These are phyloP conservation scores for Steatornis caripensis DNA, from an alignment of 2,113 vertebrate species.

Conservation along the genomic window DNA sequence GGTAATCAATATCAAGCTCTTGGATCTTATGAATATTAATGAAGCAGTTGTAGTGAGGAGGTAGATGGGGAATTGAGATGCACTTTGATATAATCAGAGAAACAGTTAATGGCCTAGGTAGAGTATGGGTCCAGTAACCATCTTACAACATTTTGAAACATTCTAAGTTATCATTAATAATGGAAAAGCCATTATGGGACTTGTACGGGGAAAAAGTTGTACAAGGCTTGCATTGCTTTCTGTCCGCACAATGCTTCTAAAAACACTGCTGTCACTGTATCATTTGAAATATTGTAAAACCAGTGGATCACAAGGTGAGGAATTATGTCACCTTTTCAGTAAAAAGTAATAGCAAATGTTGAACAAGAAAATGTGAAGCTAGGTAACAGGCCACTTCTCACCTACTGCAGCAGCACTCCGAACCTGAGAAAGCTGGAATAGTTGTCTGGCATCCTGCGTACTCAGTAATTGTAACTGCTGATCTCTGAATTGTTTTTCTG, in stretches of 20 bases:
- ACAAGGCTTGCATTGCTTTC: neutral
- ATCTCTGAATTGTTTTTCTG: neutral
- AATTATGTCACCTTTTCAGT: neutral
- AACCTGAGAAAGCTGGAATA: neutral
- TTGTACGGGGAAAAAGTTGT: neutral
- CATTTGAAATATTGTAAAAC: neutral
- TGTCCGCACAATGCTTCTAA: neutral
- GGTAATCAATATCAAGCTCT: slow-evolving; percentile 74
- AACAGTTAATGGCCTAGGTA: slow-evolving; percentile 64
- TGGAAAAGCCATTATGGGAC: neutral
- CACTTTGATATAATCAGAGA: slow-evolving; percentile 64
- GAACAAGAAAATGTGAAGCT: neutral
- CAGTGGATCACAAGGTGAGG: neutral
- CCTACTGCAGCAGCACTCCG: neutral
- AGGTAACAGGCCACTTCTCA: neutral
- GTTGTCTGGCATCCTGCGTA: neutral
- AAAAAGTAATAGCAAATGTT: neutral
- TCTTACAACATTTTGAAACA: slow-evolving; percentile 35
- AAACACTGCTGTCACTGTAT: neutral
- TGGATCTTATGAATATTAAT: slow-evolving; percentile 77
- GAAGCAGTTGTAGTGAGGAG: slow-evolving; percentile 62
- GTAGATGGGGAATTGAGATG: slow-evolving; percentile 68
- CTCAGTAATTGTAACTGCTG: neutral
- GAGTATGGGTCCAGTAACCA: slow-evolving; percentile 57
- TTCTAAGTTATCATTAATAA: slow-evolving; percentile 38